A percentile compares a stretch with the other conserved stretches of the same genome.
These are phyloP conservation scores for Helicoverpa zea DNA, from an alignment of 1,140 invertebrate species.

Conservation along the genomic window DNA sequence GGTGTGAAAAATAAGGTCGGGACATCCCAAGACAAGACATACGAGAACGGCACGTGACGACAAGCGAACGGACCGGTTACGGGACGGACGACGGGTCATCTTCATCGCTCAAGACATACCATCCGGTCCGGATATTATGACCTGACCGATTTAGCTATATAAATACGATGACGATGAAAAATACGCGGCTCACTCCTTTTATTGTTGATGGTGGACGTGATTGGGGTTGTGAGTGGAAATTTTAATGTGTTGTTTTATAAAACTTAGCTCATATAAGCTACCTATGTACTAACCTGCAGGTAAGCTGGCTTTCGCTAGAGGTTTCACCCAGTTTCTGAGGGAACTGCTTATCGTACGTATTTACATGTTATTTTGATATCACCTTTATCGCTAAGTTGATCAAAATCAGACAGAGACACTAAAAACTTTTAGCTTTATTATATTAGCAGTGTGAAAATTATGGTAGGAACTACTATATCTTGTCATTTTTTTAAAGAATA, in stretches of 20 bases:
- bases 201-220: background rate
- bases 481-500: too few species aligned
- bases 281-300: too few species aligned
- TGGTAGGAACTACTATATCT: too few species aligned
- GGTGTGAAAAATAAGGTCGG: constrained; percentile 42
- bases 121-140: constrained; percentile 65
- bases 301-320: too few species aligned
- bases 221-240: constrained; percentile 2
- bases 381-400: background rate
- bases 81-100: constrained; percentile 27
- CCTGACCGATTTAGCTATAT: constrained; percentile 59
- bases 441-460: too few species aligned
- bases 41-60: constrained; percentile 57
- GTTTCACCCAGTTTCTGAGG: too few species aligned
- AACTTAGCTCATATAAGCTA: too few species aligned
- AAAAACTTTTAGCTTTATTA: too few species aligned
- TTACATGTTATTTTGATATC: background rate
- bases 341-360: too few species aligned
- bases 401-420: background rate
- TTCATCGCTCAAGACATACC: constrained; percentile 61
- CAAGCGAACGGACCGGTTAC: background rate
- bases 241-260: background rate
- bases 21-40: constrained; percentile 54
- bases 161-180: constrained; percentile 44
- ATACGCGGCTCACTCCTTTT: background rate